Evolutionary conservation across 2,113 vertebrate genomes (phyloP).

Genomic region (Myrmecobius fasciatus): DNA sequence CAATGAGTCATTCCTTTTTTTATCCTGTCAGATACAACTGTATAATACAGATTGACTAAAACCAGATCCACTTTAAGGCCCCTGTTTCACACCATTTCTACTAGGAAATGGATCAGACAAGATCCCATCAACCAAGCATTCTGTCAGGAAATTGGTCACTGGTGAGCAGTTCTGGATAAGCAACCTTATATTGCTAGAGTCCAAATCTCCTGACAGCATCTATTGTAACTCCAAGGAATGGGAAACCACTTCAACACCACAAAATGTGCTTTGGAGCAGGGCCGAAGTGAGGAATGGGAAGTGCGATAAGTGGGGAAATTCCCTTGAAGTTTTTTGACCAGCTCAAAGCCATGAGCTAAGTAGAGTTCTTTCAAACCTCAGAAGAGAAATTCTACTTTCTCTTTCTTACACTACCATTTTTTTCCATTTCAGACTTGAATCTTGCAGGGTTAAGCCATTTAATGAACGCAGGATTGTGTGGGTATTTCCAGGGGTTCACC

Average conservation of each 20-base stretch:
- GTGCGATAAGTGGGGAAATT: conserved; percentile 58
- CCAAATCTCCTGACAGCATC: conserved; percentile 25
- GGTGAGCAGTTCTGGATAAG: conserved; percentile 37
- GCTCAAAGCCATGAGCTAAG: conserved; percentile 51
- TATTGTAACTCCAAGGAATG: background rate
- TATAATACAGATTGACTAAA: conserved; percentile 62
- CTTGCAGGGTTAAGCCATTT: conserved; percentile 44
- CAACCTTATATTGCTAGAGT: background rate
- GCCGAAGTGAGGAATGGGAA: conserved; percentile 17
- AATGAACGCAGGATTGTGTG: conserved; percentile 62
- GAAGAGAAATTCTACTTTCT: conserved; percentile 58
- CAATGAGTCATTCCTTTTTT: conserved; percentile 28
- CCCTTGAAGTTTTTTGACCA: conserved; percentile 56
- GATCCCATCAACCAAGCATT: conserved; percentile 63
- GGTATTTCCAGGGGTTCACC: conserved; percentile 6
- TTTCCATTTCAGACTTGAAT: conserved; percentile 63
- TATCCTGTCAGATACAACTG: conserved; percentile 65
- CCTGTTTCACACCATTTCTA: conserved; percentile 68
- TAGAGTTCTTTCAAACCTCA: conserved; percentile 51
- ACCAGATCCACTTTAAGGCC: conserved; percentile 52
- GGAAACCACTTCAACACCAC: conserved; percentile 18
- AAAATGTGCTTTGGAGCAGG: conserved; percentile 35
- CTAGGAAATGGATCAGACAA: conserved; percentile 71
- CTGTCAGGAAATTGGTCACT: conserved; percentile 52
- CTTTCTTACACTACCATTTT: conserved; percentile 3